Conservation (phyloP, 2,113 vertebrate genomes). For the Podarcis cretensis region DNA sequence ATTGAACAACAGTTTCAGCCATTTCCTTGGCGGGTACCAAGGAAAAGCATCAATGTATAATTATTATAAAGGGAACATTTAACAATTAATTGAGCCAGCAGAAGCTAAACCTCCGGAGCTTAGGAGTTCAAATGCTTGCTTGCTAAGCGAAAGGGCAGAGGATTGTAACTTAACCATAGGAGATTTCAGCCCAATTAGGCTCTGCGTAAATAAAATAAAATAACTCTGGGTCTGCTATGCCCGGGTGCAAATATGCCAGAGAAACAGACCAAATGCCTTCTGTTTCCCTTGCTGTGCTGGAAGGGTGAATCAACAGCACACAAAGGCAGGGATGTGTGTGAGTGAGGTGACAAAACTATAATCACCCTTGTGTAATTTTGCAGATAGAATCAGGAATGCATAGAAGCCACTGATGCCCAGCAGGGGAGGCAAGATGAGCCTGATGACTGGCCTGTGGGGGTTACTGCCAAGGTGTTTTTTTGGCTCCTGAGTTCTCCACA, state of each 20-base stretch:
- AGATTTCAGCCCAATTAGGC: slow-evolving; percentile 42
- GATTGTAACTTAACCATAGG: slow-evolving; percentile 35
- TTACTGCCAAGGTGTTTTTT: neutral
- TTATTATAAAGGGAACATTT: slow-evolving; percentile 59
- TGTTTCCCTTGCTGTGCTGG: neutral
- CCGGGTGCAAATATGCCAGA: neutral
- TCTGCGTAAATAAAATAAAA: slow-evolving; percentile 31
- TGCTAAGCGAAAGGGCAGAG: slow-evolving; percentile 44
- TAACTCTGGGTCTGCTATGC: neutral
- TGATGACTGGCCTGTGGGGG: neutral
- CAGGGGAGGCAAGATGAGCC: neutral
- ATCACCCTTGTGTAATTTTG: accelerated
- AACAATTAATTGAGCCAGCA: slow-evolving; percentile 57
- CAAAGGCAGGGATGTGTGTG: neutral
- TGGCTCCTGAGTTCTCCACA: neutral
- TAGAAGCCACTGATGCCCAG: neutral
- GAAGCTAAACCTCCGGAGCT: slow-evolving; percentile 52
- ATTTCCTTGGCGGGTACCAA: slow-evolving; percentile 49
- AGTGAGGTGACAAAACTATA: accelerated
- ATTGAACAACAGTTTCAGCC: slow-evolving; percentile 49
- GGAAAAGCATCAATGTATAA: slow-evolving; percentile 21
- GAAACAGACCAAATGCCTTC: neutral
- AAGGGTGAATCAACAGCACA: neutral
- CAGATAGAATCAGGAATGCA: neutral
- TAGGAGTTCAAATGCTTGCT: slow-evolving; percentile 45